Evolutionary conservation across 2,888 invertebrate species (phyloP), one percentile per base, ranked within the genome.

Genomic region (Brachyptera risi): DNA sequence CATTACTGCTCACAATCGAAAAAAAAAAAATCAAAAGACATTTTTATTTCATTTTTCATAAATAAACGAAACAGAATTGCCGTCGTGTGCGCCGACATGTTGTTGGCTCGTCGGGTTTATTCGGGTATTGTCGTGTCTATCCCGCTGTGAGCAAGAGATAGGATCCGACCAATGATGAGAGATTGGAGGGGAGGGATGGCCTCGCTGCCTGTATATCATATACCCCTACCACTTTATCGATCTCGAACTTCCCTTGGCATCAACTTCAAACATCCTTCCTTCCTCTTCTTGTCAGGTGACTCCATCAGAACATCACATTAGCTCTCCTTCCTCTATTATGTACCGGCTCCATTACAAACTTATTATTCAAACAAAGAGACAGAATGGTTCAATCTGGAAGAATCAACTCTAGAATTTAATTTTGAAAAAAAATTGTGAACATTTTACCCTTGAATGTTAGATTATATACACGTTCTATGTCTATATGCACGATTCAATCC

Each of bases 371-470:
- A 47, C 47, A 47, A 47, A 21, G 19, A 21, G 31, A 11, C 31
- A 31, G n/a, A 21, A 47, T 47, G 19, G 47, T 47, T 47, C 47
- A 47, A 47, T 47, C 47, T 47, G 19, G 47, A 24, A 47, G 47
- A 47, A 47, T 47, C 24, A 47, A 21, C n/a, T n/a, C n/a, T n/a
- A n/a, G n/a, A n/a, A n/a, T n/a, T n/a, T n/a, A n/a, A n/a, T n/a
- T n/a, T n/a, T n/a, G n/a, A n/a, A n/a, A n/a, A n/a, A n/a, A n/a
- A n/a, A n/a, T n/a, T n/a, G n/a, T n/a, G n/a, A n/a, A n/a, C n/a
- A n/a, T n/a, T n/a, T n/a, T n/a, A n/a, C n/a, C n/a, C n/a, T n/a
- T n/a, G n/a, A n/a, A n/a, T n/a, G n/a, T n/a, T n/a, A n/a, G n/a
- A n/a, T n/a, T n/a, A n/a, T n/a, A n/a, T n/a, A n/a, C n/a, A n/a